Conservation (phyloP, 2,113 vertebrate genomes). For the Gymnarchus niloticus region DNA sequence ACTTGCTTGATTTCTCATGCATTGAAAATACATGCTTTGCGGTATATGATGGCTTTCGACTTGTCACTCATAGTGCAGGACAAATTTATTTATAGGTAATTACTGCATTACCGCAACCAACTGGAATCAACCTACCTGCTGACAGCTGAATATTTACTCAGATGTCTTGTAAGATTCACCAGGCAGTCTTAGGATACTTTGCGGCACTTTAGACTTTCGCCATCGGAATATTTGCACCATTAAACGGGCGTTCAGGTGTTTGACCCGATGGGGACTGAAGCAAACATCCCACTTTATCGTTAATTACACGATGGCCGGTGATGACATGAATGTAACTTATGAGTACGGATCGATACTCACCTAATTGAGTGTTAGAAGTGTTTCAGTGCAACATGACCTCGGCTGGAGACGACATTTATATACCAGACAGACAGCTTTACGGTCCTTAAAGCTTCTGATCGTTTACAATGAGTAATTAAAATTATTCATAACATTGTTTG, state of each 20-base stretch:
- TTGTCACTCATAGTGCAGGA: background rate
- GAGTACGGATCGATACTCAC: background rate
- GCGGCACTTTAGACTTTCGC: background rate
- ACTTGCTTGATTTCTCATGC: background rate
- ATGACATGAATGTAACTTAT: background rate
- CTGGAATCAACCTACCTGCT: no score
- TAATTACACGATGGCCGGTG: no score
- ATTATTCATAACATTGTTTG: slow-evolving; percentile 18
- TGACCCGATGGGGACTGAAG: slow-evolving; percentile 38
- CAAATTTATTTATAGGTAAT: background rate
- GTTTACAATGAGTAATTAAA: background rate
- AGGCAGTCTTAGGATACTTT: background rate
- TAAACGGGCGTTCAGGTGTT: slow-evolving; percentile 55
- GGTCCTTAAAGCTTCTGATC: background rate
- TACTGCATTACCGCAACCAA: no score
- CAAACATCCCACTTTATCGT: slow-evolving; percentile 31
- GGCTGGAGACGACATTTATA: background rate
- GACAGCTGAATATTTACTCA: no score
- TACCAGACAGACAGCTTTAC: background rate
- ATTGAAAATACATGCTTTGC: background rate
- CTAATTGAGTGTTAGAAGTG: background rate
- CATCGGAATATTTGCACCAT: slow-evolving; percentile 27
- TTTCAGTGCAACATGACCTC: background rate
- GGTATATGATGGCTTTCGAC: no score
- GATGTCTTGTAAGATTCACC: background rate